Conservation (phyloP, 2,797 vertebrate genomes). For the Gambusia yucatana region DNA sequence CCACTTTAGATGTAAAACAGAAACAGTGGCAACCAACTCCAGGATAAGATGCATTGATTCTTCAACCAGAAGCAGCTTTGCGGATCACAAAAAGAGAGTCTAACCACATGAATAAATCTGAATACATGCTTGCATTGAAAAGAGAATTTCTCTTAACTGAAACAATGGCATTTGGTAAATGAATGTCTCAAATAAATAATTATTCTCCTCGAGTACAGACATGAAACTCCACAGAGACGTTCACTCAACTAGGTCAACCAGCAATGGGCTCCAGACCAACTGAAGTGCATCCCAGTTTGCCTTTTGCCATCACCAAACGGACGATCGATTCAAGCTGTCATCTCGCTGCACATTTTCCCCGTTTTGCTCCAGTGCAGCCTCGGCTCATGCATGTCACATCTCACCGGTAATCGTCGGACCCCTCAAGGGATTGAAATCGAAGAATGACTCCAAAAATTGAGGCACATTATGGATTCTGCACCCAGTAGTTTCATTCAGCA, state of each 20-base stretch:
- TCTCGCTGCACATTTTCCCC: conserved; percentile 26
- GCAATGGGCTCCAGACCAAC: conserved; percentile 8
- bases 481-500: conserved; percentile 32
- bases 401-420: conserved; percentile 41
- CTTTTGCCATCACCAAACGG: conserved; percentile 10
- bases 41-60: no score
- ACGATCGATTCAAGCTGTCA: conserved; percentile 45
- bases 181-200: neutral
- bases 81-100: neutral
- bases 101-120: neutral
- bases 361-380: conserved; percentile 25
- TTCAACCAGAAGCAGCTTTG: neutral
- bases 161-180: neutral
- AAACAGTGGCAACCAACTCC: neutral
- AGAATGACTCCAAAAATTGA: conserved; percentile 22
- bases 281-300: conserved; percentile 15
- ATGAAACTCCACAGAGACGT: conserved; percentile 1
- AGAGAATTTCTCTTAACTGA: neutral
- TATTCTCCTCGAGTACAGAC: conserved; percentile 2
- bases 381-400: conserved; percentile 38
- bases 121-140: neutral
- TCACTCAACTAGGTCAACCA: conserved; percentile 9
- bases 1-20: neutral
- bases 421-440: conserved; percentile 7
- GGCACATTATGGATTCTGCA: conserved; percentile 35